Base-by-base conservation (phyloP, 1,140 invertebrate genomes). In the Bombus huntii region DNA sequence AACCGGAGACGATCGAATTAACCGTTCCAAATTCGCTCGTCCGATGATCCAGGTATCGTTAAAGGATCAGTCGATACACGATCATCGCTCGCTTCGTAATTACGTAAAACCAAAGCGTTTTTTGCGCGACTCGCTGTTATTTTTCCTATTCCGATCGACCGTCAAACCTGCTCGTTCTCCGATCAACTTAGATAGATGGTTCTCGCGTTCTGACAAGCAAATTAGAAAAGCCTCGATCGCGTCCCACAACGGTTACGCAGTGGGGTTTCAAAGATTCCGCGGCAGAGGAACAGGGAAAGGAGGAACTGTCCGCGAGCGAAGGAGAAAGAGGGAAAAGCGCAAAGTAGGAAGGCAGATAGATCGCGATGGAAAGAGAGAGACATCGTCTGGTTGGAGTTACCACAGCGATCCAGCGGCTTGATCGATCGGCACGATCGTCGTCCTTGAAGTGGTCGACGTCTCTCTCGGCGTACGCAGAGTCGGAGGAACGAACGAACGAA, bases 381-480 rank as follows among this genome's bases (percentile, higher is more conserved):
- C n/a, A 62, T 70, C 53, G 89, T 86, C 89, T 71, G 86, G 84
- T 81, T 81, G 84, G 86, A 85, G 83, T 85, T 86, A 86, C 74
- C 83, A 28, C 83, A 88, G 85, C 87, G 88, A 89, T 89, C 83
- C 87, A 81, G 84, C 79, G 75, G 79, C 79, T 83, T 89, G 88
- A 89, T 89, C 88, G 88, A 89, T 89, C 87, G 83, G 75, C 79
- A 66, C 79, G 88, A 89, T 80, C 87, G 90, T 90, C 92, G 93
- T 93, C 93, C 93, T 94, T 94, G 92, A 92, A 92, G 90, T 93
- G 90, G 86, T 93, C 91, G 92, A 81, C 86, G 91, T 91, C 86
- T 92, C 88, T 89, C 87, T 91, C 87, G 74, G 82, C 65, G 62
- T 77, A 70, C 62, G 65, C 75, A 42, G 31, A 66, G 73, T 22